Evolutionary conservation across 1,140 invertebrate genomes (phyloP).

Genomic region (Coptotermes formosanus): DNA sequence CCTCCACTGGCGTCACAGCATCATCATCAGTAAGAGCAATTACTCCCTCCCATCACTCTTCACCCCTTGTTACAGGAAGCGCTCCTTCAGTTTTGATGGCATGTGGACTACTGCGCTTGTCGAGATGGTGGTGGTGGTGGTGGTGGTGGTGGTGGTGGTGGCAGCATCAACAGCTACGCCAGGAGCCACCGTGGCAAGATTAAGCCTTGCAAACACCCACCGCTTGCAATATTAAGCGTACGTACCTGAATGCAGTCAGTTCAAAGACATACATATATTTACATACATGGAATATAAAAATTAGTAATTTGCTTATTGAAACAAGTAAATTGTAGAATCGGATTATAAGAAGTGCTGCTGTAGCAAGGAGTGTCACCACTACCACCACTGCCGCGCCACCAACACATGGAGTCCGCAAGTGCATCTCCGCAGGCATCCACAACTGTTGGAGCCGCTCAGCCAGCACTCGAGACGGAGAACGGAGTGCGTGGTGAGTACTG

Average conservation of each 20-base stretch:
- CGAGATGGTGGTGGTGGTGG: background rate
- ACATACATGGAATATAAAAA: too few relatives aligned
- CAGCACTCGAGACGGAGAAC: background rate
- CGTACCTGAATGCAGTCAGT: background rate
- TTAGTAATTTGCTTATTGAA: too few relatives aligned
- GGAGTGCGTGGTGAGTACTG: background rate
- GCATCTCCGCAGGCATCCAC: background rate
- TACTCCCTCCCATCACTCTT: background rate
- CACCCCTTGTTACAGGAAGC: background rate
- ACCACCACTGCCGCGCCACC: background rate
- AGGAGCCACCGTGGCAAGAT: background rate
- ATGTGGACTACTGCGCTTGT: constrained; percentile 5
- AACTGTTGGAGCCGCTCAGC: background rate
- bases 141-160: background rate
- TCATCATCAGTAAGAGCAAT: constrained; percentile 13
- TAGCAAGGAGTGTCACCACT: background rate
- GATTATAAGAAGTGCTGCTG: too few relatives aligned
- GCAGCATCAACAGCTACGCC: background rate
- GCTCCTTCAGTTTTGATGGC: constrained; percentile 14
- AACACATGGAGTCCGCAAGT: background rate
- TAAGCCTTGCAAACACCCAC: background rate
- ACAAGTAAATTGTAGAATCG: too few relatives aligned
- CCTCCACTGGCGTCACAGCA: background rate
- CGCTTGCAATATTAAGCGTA: background rate
- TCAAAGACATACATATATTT: too few relatives aligned